Evolutionary conservation across 2,888 invertebrate genomes (phyloP), one percentile per base, ranked within the genome.

Genomic region (Oligia latruncula): DNA sequence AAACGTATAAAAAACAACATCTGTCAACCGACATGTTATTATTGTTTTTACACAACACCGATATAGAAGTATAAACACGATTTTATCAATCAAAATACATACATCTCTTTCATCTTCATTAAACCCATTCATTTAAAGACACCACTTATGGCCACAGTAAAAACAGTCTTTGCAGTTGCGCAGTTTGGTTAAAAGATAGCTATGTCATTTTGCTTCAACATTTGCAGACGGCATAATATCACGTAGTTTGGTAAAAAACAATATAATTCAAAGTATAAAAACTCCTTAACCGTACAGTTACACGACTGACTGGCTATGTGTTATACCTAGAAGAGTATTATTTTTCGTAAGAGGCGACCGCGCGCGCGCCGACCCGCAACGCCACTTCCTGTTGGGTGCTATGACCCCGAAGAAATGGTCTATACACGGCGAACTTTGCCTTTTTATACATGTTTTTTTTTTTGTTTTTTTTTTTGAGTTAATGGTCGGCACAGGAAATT

Each of bases 361-460:
- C 95, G 94, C 92, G 93, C 91, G 90, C 95, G 94, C 90, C 97
- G 96, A 97, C 96, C 96, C 96, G 96, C 94, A 93, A 94, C 96
- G 94, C 83, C 78, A 92, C 92, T 96, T 97, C 96, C 96, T 95
- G 95, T 93, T 94, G 94, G 96, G 97, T 96, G 96, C 96, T 96
- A 96, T 96, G 97, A 96, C 96, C 96, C 95, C 96, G 90, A 95
- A 95, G 95, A 96, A 96, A 95, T 96, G 95, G 94, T 93, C 91
- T 93, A 93, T 92, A 92, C 91, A 89, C 89, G 89, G 92, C 92
- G 93, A 95, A 94, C 94, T 93, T 93, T 92, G 94, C 93, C 92
- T 93, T 93, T 93, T 92, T 92, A 92, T 91, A 91, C 90, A 55
- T 77, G 68, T 81, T 89, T 91, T 91, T 93, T 89, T 90, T 91